phyloP scores from a whole-genome alignment of 2,113 vertebrate species.

The Anser cygnoides region DNA sequence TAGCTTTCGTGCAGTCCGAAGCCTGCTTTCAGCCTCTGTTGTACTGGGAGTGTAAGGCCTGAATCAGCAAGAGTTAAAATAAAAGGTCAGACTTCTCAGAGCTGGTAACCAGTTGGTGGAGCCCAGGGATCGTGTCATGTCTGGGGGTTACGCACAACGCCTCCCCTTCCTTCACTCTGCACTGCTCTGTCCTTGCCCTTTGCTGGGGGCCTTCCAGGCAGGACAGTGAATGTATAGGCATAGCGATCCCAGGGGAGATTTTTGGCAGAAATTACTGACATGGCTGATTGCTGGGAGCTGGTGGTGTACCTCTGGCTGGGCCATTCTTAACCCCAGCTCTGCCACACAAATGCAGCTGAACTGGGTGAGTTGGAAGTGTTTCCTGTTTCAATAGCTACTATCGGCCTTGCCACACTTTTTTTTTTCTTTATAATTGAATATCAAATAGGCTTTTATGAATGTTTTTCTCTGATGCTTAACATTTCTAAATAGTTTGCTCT shows the following conservation, averaged over 20 bases:
- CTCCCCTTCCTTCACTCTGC: background rate
- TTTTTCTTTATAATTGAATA: background rate
- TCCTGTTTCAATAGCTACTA: background rate
- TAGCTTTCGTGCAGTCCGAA: background rate
- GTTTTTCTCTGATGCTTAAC: background rate
- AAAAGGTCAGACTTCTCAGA: background rate
- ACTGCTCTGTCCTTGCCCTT: background rate
- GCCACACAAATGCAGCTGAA: background rate
- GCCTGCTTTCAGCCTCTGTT: background rate
- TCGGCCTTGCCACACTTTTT: background rate
- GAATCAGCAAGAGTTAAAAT: background rate
- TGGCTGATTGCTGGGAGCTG: background rate
- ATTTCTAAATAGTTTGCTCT: background rate
- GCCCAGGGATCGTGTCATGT: background rate
- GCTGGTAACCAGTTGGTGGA: background rate
- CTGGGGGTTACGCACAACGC: fast-evolving
- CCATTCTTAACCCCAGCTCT: background rate
- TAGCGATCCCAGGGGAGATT: background rate
- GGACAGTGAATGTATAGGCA: background rate
- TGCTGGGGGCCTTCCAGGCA: background rate
- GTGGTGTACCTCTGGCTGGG: background rate
- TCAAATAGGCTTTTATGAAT: background rate
- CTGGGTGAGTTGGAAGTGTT: background rate
- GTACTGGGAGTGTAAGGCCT: background rate
- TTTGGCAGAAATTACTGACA: background rate